A percentile compares a stretch with the other conserved stretches of the same genome.
phyloP scores from a whole-genome alignment of 2,113 vertebrate species.

The Micronisus gabar region DNA sequence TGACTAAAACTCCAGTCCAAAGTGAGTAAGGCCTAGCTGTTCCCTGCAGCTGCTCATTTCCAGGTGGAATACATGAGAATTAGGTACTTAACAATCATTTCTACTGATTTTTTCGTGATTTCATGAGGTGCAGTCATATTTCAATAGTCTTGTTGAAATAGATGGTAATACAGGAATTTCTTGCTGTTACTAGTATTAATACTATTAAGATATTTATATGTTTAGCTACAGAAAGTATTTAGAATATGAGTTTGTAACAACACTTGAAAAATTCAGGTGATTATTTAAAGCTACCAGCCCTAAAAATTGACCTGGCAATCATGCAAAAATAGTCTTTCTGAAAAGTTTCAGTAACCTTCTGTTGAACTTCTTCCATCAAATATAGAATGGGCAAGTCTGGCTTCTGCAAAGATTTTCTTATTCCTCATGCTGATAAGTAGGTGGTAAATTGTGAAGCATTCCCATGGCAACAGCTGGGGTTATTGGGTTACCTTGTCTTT shows the following conservation, averaged over 20 bases:
- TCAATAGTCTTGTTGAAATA: neutral
- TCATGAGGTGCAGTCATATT: neutral
- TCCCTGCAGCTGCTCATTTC: neutral
- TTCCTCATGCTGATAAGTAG: neutral
- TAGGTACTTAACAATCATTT: neutral
- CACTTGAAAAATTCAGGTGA: neutral
- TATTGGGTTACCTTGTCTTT: neutral
- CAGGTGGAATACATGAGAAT: neutral
- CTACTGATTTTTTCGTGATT: neutral
- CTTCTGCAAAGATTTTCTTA: neutral
- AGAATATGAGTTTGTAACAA: neutral
- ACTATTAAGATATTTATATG: neutral
- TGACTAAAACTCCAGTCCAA: neutral
- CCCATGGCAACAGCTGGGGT: neutral
- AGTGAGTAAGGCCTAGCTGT: neutral
- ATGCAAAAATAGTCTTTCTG: neutral
- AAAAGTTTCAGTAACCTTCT: neutral
- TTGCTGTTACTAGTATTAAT: neutral
- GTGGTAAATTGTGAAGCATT: neutral
- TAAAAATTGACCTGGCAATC: neutral
- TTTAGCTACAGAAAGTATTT: neutral
- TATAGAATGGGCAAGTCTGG: rapidly evolving
- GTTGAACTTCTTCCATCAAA: neutral
- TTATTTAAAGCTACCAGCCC: neutral
- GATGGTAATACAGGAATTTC: neutral